Percentiles rank a stretch among this genome's conserved stretches.
These are phyloP conservation scores for Acropora tenuis DNA, from an alignment of 64 coral and sea anemone genomes.

Conservation along the genomic window DNA sequence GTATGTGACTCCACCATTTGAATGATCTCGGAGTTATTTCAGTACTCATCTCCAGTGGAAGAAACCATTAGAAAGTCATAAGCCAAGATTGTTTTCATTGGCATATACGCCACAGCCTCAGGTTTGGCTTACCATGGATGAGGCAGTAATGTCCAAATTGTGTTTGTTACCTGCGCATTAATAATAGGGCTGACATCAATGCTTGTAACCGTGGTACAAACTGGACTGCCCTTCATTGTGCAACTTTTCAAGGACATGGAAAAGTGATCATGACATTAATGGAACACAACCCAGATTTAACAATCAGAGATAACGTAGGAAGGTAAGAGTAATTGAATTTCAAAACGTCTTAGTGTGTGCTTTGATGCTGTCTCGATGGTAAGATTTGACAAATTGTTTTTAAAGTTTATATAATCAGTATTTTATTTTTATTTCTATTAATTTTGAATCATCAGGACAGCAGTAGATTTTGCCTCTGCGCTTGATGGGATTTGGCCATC, in stretches of 20 bases:
- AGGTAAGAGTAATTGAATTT: constrained; percentile 32
- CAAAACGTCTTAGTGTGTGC: neutral
- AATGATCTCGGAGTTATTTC: too few relatives aligned
- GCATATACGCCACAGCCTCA: too few relatives aligned
- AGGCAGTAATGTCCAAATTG: neutral
- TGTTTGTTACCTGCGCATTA: neutral
- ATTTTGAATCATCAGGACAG: constrained; percentile 69
- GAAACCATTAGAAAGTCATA: too few relatives aligned
- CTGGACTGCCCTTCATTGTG: constrained; percentile 91
- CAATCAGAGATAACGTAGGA: constrained; percentile 66
- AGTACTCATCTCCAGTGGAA: too few relatives aligned
- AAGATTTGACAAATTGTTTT: neutral
- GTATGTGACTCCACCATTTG: constrained; percentile 10
- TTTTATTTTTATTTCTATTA: too few relatives aligned
- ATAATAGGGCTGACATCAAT: constrained; percentile 75
- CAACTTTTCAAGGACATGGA: constrained; percentile 92
- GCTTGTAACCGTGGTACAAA: constrained; percentile 77
- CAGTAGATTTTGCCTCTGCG: constrained; percentile 95
- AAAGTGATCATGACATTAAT: constrained; percentile 91
- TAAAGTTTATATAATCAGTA: neutral
- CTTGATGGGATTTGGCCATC: constrained; percentile 93
- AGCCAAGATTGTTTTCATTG: too few relatives aligned
- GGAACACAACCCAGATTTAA: constrained; percentile 68
- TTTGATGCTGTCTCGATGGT: neutral
- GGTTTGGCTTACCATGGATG: too few relatives aligned